Conservation (phyloP, 2,113 vertebrate species). For the Pedetes capensis region DNA sequence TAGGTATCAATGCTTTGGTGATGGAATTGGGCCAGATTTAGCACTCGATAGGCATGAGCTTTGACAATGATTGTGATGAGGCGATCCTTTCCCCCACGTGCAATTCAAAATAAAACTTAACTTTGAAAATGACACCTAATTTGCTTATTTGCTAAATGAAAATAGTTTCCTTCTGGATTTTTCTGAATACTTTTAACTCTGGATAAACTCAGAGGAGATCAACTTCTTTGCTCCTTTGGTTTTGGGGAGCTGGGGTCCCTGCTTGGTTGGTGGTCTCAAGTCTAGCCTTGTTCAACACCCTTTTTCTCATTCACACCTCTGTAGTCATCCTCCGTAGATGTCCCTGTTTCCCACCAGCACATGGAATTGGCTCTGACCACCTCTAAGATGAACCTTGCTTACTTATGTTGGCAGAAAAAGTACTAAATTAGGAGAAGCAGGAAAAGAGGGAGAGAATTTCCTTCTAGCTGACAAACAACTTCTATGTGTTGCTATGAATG, state of each 20-base stretch:
- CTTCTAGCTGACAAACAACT: constrained; percentile 24
- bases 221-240: not conserved
- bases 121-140: not conserved
- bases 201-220: not conserved
- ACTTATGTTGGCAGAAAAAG: not conserved
- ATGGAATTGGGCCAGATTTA: not conserved
- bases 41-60: not conserved
- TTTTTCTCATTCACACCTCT: not conserved
- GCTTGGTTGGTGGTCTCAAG: not conserved
- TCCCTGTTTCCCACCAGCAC: not conserved
- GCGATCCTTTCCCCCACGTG: not conserved
- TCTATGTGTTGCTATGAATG: not conserved
- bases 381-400: not conserved
- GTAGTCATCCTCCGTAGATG: not conserved
- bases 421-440: constrained; percentile 1
- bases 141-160: not conserved
- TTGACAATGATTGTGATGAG: not conserved
- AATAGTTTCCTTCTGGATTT: not conserved
- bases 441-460: constrained; percentile 39
- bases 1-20: not conserved
- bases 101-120: not conserved
- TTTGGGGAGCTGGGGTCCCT: accelerated
- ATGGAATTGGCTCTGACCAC: not conserved
- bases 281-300: not conserved
- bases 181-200: not conserved